These are phyloP conservation scores for Ranitomeya imitator DNA, from an alignment of 2,113 vertebrate genomes.

Conservation along the genomic window DNA sequence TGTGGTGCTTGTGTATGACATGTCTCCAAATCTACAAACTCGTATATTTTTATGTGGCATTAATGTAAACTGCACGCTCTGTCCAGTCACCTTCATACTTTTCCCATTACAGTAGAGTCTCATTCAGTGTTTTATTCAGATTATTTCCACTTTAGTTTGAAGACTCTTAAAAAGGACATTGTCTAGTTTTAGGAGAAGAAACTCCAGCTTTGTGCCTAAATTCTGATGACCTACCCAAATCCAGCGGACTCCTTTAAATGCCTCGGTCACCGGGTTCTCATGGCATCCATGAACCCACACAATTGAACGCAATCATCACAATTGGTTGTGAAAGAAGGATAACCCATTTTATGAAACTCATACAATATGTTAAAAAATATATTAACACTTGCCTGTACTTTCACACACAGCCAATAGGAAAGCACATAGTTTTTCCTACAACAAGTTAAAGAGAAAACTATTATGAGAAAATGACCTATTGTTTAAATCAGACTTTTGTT, in stretches of 20 bases:
- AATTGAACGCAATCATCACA: no score
- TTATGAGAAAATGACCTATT: no score
- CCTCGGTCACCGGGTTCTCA: no score
- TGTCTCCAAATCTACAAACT: background rate
- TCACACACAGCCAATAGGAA: no score
- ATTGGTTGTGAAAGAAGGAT: no score
- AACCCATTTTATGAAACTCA: no score
- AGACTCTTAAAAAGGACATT: background rate
- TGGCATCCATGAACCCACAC: no score
- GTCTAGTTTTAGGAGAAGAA: background rate
- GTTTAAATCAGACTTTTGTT: no score
- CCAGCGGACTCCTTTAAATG: background rate
- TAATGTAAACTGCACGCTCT: constrained; percentile 2
- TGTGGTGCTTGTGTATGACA: background rate
- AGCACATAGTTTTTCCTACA: no score
- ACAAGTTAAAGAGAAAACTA: no score
- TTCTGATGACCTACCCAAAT: background rate
- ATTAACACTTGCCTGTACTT: no score
- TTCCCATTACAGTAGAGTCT: background rate
- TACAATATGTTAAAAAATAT: no score
- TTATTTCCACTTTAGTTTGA: background rate
- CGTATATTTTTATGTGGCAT: constrained; percentile 23
- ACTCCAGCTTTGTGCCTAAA: background rate
- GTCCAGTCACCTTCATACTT: background rate
- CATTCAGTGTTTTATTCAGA: background rate